Evolutionary conservation across 1,140 invertebrate genomes (phyloP), one percentile per base, ranked within the genome.

Genomic region (Bathynomus jamesi): DNA sequence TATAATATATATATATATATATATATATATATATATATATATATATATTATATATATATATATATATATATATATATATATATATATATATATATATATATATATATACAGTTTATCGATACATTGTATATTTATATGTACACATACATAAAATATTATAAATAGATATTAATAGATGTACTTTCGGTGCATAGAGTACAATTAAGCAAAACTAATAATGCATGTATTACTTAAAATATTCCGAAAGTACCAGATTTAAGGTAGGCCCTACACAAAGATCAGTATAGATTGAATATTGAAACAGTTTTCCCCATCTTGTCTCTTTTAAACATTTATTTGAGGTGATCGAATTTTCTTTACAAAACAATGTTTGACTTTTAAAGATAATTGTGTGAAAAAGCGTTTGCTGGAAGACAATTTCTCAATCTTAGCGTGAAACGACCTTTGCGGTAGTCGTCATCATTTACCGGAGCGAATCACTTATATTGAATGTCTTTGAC

Each of bases 1-100:
- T 53, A 53, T 53, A 53, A 53, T 53, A 53, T 53, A 53, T 53
- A 53, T 53, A 53, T 53, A 53, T 2, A 5, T 53, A 53, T 53
- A 53, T 53, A 53, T 53, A 53, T 53, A 53, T 53, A 53, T 53
- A 53, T 53, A 53, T 53, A 53, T 53, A 53, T 53, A 53, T 53
- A 53, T 53, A 53, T 53, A 53, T 53, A 53, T 8, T 53, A 53
- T 53, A 53, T 53, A 53, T 53, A 53, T 53, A 53, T 53, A 53
- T 53, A 53, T 53, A 53, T 53, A 53, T 53, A 53, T 53, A 53
- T 53, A 53, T 53, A 53, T 53, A 53, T 53, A 53, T 53, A 53
- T 53, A 53, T 53, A 53, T 53, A 53, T 53, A 53, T 53, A 53
- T 53, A 53, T 53, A 53, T 53, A 3, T 53, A 53, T 53, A 53